These are phyloP conservation scores for Acanthaster planci DNA, from an alignment of 35 echinoderm and acorn worm species.

Conservation along the genomic window DNA sequence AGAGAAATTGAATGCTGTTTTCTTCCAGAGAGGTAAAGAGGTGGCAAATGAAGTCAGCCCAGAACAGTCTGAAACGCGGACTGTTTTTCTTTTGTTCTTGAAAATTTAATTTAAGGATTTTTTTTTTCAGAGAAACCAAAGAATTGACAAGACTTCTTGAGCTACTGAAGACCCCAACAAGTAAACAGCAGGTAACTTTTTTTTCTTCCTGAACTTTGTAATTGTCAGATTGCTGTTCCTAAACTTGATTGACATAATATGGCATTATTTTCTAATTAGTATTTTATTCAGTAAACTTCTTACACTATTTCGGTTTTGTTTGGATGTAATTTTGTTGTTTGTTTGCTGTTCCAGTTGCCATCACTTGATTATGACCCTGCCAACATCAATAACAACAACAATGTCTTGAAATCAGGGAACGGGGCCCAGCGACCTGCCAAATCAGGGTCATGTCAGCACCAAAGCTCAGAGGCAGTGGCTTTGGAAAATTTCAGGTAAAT, in stretches of 20 bases:
- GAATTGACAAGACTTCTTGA: constrained; percentile 74
- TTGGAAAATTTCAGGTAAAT: constrained; percentile 81
- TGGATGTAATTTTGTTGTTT: not conserved
- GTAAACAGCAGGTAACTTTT: constrained; percentile 84
- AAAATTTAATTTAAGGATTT: not conserved
- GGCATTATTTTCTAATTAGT: not conserved
- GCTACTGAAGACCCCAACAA: constrained; percentile 78
- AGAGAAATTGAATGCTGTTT: too few relatives aligned
- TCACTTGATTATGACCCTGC: constrained; percentile 63
- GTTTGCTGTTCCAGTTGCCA: constrained; percentile 61
- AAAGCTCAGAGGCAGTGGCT: constrained; percentile 79
- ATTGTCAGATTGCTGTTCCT: too few relatives aligned
- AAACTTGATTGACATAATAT: not conserved
- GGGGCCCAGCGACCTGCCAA: not conserved
- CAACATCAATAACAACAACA: constrained; percentile 85
- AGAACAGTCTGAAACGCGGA: too few relatives aligned
- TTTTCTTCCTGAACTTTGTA: not conserved
- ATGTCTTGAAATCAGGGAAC: constrained; percentile 36
- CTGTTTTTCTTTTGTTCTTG: too few relatives aligned
- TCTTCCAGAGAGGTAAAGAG: too few relatives aligned
- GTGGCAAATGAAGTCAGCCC: too few relatives aligned
- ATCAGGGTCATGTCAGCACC: constrained; percentile 33
- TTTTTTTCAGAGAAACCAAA: constrained; percentile 74
- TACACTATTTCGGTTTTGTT: not conserved
- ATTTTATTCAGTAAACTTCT: not conserved